Evolutionary conservation across 2,888 invertebrate species (phyloP).

Genomic region (Spisula subtruncata): DNA sequence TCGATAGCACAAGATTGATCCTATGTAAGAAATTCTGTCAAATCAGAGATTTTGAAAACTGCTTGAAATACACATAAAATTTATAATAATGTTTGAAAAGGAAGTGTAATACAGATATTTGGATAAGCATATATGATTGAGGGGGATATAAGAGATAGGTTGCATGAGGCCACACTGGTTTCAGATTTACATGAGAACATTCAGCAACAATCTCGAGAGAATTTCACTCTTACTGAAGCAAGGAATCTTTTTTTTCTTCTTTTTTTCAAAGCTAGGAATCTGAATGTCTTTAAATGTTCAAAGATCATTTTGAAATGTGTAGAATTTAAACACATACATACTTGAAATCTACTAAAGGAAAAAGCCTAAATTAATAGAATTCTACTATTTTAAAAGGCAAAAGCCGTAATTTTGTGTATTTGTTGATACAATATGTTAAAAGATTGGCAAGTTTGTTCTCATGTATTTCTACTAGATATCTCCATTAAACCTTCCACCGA

Average conservation of each 20-base stretch:
- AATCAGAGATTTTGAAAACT: background rate
- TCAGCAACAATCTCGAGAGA: background rate
- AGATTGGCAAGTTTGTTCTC: background rate
- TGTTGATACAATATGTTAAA: background rate
- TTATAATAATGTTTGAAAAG: background rate
- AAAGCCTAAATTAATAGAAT: too few species aligned
- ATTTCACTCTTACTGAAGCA: too few species aligned
- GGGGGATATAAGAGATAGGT: background rate
- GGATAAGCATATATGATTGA: background rate
- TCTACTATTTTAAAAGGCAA: too few species aligned
- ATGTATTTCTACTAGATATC: slow-evolving; percentile 61
- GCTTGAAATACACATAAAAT: background rate
- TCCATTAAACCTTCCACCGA: slow-evolving; percentile 39
- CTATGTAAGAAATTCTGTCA: background rate
- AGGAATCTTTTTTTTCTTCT: too few species aligned
- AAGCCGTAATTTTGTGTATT: too few species aligned
- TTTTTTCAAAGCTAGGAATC: too few species aligned
- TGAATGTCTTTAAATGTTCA: too few species aligned
- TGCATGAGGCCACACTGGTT: slow-evolving; percentile 60
- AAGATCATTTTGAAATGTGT: too few species aligned
- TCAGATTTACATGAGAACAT: slow-evolving; percentile 40
- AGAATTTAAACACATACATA: too few species aligned
- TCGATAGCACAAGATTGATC: background rate
- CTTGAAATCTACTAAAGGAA: too few species aligned
- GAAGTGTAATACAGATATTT: background rate